These are phyloP conservation scores for Xanthostigma xanthostigma DNA, from an alignment of 2,888 invertebrate genomes.

Conservation along the genomic window DNA sequence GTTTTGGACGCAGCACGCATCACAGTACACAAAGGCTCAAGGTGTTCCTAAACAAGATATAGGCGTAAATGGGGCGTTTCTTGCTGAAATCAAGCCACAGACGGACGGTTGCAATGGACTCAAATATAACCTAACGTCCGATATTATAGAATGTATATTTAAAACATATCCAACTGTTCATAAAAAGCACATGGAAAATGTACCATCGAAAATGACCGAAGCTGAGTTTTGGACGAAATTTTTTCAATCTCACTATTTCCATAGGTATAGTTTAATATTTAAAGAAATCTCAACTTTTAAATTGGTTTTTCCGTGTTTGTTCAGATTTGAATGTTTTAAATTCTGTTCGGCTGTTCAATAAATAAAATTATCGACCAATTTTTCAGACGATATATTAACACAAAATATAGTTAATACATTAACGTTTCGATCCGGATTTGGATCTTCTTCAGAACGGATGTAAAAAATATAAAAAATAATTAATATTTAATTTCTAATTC, in stretches of 20 bases:
- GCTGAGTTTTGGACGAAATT: conserved; percentile 99
- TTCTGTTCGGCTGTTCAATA: too few species aligned
- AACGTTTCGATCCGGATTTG: too few species aligned
- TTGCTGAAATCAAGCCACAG: conserved; percentile 93
- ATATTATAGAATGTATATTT: conserved; percentile 96
- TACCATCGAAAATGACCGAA: conserved; percentile 89
- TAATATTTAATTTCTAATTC: too few species aligned
- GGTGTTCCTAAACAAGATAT: conserved; percentile 68
- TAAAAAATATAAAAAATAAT: too few species aligned
- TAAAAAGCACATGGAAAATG: conserved; percentile 90
- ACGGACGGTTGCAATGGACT: conserved; percentile 93
- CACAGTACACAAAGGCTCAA: conserved; percentile 56
- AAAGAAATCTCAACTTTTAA: too few species aligned
- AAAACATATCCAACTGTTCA: conserved; percentile 98
- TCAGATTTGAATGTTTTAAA: not conserved
- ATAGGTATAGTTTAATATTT: conserved; percentile 49
- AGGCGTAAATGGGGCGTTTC: conserved; percentile 57
- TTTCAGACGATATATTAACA: too few species aligned
- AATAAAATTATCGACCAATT: too few species aligned
- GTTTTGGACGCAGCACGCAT: conserved; percentile 89
- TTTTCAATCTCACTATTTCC: conserved; percentile 98
- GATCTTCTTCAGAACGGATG: too few species aligned
- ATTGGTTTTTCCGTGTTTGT: conserved; percentile 1
- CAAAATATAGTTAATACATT: too few species aligned
- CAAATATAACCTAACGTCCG: conserved; percentile 91